Evolutionary conservation across 2,797 vertebrate species (phyloP).

Genomic region (Lophius americanus): DNA sequence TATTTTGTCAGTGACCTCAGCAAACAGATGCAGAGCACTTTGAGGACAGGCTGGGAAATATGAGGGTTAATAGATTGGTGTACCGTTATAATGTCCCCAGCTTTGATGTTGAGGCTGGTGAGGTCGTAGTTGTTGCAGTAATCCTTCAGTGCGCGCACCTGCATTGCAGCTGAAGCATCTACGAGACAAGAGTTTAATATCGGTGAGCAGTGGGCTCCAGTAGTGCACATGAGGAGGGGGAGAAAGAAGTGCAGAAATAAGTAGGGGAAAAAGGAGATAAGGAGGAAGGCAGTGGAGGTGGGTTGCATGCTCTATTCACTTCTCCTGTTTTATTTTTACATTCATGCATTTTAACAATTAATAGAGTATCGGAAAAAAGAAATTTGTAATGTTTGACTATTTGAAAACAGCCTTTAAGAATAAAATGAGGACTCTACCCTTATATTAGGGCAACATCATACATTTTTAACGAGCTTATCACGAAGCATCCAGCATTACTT

Average conservation of each 20-base stretch:
- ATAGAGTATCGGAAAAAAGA: background rate
- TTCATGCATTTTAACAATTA: background rate
- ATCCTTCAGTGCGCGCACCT: slow-evolving; percentile 92
- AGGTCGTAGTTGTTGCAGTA: slow-evolving; percentile 98
- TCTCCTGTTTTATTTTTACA: background rate
- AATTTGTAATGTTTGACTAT: background rate
- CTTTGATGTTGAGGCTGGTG: slow-evolving; percentile 94
- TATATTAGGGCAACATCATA: too few species aligned
- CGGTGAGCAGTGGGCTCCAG: slow-evolving; percentile 1
- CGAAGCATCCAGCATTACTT: background rate
- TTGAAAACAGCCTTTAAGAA: too few species aligned
- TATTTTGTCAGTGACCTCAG: too few species aligned
- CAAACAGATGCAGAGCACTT: background rate
- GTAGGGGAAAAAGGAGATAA: background rate
- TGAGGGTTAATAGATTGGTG: slow-evolving; percentile 9
- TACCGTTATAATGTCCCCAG: slow-evolving; percentile 93
- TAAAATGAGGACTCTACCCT: too few species aligned
- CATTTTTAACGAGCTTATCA: background rate
- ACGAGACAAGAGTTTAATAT: slow-evolving; percentile 15
- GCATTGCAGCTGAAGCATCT: slow-evolving; percentile 94
- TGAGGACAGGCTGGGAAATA: background rate
- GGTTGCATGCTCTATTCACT: too few species aligned
- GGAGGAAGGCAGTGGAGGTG: background rate
- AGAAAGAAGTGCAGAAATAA: background rate
- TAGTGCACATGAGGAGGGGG: background rate